Base-by-base conservation (phyloP, 2,888 invertebrate genomes). In the Bombyx huttoni region DNA sequence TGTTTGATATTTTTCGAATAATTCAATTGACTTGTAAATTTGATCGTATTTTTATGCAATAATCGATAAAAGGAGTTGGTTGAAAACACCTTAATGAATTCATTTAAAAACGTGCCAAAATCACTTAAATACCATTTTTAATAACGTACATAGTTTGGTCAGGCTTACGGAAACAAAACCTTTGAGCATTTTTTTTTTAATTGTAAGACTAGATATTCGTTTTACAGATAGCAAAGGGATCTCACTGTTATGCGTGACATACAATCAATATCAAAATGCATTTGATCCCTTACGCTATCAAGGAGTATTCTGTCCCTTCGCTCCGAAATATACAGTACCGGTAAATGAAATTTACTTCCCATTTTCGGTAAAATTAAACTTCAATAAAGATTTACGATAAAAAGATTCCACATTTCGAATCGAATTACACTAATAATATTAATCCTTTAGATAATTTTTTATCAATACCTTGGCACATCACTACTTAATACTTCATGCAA, bases 401-500 rank as follows among this genome's bases (percentile, higher is more conserved):
- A 9, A 46, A 48, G 49, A 14, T n/a, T 40, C 14, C 45, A 3
- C 48, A 50, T 53, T 47, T 51, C 47, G 35, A 50, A 52, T 34
- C 5, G 24, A 24, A 24, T 24, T 24, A 24, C 24, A 24, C 24
- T 24, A 24, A 24, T 24, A 24, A 24, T 24, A n/a, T n/a, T n/a
- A 14, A 8, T 51, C 35, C 13, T 50, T 56, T 51, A 46, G 48
- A 55, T 45, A 24, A 53, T 52, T 53, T 52, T 54, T 53, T 45
- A 47, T 50, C 53, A 52, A 53, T 55, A 55, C 13, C 49, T 52
- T 52, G 50, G 52, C 50, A 52, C 50, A 33, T 47, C 34, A 49
- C 49, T 52, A 52, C 52, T 13, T 54, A 51, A 61, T 65, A 70
- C 60, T 58, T 64, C 64, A 68, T 67, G 67, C 67, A 72, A 72